phyloP scores from a whole-genome alignment of 2,797 vertebrate genomes.

The Hydrophis major region DNA sequence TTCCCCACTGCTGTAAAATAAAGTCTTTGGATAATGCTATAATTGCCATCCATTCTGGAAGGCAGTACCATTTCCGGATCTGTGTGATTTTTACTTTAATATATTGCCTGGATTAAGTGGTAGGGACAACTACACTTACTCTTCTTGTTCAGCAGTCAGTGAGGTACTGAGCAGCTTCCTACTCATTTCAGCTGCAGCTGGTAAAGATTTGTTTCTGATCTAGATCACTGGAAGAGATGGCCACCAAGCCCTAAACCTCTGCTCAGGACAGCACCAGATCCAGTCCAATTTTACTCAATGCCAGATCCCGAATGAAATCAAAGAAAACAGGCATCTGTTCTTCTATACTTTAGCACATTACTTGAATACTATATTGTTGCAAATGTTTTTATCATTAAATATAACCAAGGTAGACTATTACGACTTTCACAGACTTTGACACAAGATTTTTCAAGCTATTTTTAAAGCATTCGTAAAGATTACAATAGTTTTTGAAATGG shows the following conservation, averaged over 20 bases:
- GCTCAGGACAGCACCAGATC: neutral
- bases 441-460: neutral
- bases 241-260: neutral
- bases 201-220: neutral
- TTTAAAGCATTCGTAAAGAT: neutral
- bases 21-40: neutral
- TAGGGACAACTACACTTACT: neutral
- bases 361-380: neutral
- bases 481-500: neutral
- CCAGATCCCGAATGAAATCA: neutral
- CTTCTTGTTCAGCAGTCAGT: neutral
- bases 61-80: neutral
- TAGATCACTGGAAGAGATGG: neutral
- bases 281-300: neutral
- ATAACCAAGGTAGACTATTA: neutral
- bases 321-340: neutral
- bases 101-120: neutral
- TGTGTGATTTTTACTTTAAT: neutral
- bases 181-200: neutral
- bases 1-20: neutral
- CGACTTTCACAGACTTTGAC: neutral
- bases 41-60: neutral
- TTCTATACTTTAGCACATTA: neutral
- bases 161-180: neutral
- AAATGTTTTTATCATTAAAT: neutral